phyloP scores from a whole-genome alignment of 2,797 vertebrate species.

The Rousettus madagascariensis region DNA sequence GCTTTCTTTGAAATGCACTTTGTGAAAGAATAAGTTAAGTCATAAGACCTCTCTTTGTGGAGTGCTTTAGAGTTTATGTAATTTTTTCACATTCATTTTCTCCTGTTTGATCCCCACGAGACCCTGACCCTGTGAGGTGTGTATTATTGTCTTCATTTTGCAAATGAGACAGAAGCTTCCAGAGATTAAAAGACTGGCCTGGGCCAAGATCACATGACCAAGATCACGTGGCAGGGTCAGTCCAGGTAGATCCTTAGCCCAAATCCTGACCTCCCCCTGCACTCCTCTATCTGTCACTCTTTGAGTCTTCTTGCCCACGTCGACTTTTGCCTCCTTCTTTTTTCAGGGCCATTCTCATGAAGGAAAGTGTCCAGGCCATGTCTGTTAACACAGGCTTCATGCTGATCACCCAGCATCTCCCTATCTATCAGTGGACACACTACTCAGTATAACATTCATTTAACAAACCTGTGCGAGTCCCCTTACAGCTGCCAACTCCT shows the following conservation, averaged over 20 bases:
- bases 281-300: background rate
- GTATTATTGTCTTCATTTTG: background rate
- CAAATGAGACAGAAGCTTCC: background rate
- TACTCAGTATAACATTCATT: background rate
- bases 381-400: background rate
- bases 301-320: background rate
- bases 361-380: background rate
- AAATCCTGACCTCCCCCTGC: background rate
- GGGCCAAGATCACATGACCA: background rate
- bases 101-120: background rate
- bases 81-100: conserved; percentile 35
- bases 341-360: background rate
- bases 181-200: background rate
- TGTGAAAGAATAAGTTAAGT: conserved; percentile 53
- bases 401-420: background rate
- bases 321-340: background rate
- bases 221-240: background rate
- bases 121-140: background rate
- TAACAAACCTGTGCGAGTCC: background rate
- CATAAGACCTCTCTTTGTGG: conserved; percentile 48
- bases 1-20: conserved; percentile 75
- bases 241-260: background rate
- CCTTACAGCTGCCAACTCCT: background rate
- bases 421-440: background rate
- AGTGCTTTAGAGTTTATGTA: background rate